Base-by-base conservation (phyloP, 2,888 invertebrate species). In the Hypsopygia costalis region DNA sequence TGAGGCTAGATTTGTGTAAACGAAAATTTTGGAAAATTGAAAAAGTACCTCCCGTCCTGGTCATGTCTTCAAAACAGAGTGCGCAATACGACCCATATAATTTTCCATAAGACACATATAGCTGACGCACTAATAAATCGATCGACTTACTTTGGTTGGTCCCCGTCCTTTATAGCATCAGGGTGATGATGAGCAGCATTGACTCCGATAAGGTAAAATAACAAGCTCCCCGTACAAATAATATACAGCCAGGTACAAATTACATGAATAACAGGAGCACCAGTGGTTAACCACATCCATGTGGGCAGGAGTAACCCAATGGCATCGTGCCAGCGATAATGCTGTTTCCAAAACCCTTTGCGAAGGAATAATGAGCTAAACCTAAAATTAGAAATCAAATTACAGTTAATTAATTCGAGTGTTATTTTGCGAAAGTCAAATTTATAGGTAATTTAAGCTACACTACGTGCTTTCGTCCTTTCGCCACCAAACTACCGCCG, bases 121-220 rank as follows among this genome's bases (percentile, higher is more conserved):
- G n/a, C n/a, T n/a, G n/a, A n/a, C n/a, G n/a, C n/a, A n/a, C n/a
- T 25, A 16, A 34, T 11, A 32, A 31, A 22, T 12, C n/a, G 16
- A 12, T 9, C 11, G 11, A 42, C 33, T 53, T 50, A 76, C 76
- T 56, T 61, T 28, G 90, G 85, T 36, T 90, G 72, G 69, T 95
- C 95, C 1, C 95, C 95, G 58, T 95, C 95, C 63, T 95, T 95
- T 58, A 93, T 93, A 28, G 94, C 92, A 41, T 93, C 91, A 0
- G 95, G 94, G 67, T 95, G 94, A 62, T 95, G 95, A 79, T 95
- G 95, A 1, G 93, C 94, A 0, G 94, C 94, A 64, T 92, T 94
- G 0, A 94, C 60, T 1, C 92, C 94, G 41, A 94, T 91, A 1
- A 90, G 52, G 8, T 77, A 83, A 61, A 95, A 94, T 0, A 90